These are phyloP conservation scores for Eumaeus atala DNA, from an alignment of 1,140 invertebrate genomes.

Conservation along the genomic window DNA sequence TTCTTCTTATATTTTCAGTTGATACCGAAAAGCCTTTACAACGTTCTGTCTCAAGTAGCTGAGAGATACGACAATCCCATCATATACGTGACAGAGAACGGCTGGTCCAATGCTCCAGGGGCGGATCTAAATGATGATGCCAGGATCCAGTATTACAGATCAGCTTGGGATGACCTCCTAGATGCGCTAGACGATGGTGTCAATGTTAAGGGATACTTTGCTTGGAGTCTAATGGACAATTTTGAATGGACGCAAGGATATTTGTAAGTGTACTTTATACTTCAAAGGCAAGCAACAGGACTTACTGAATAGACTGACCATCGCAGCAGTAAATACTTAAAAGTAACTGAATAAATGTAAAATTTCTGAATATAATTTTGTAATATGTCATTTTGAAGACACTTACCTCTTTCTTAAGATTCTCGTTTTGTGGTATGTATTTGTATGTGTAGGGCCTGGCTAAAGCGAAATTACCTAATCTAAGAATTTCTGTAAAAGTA, in stretches of 20 bases:
- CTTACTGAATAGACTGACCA: too few species aligned
- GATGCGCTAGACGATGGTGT: conserved; percentile 80
- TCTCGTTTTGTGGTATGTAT: too few species aligned
- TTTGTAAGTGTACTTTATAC: conserved; percentile 29
- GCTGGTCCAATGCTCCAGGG: conserved; percentile 41
- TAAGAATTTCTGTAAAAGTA: too few species aligned
- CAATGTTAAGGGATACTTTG: conserved; percentile 69
- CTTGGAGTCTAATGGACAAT: conserved; percentile 27
- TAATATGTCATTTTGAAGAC: too few species aligned
- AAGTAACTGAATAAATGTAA: too few species aligned
- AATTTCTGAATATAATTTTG: too few species aligned
- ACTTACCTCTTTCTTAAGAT: too few species aligned
- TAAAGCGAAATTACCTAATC: too few species aligned
- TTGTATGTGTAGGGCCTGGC: too few species aligned
- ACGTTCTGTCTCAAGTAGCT: conserved; percentile 58
- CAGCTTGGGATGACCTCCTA: conserved; percentile 70
- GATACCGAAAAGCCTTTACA: conserved; percentile 35
- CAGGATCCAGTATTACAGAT: conserved; percentile 35
- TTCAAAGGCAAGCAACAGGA: too few species aligned
- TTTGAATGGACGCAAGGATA: conserved; percentile 77
- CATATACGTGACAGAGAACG: conserved; percentile 77
- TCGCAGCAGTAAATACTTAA: too few species aligned
- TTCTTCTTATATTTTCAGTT: conserved; percentile 19
- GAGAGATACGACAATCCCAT: conserved; percentile 67
- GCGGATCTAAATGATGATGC: conserved; percentile 69